Evolutionary conservation across 1,140 invertebrate genomes (phyloP).

Genomic region (Ladona fulva): DNA sequence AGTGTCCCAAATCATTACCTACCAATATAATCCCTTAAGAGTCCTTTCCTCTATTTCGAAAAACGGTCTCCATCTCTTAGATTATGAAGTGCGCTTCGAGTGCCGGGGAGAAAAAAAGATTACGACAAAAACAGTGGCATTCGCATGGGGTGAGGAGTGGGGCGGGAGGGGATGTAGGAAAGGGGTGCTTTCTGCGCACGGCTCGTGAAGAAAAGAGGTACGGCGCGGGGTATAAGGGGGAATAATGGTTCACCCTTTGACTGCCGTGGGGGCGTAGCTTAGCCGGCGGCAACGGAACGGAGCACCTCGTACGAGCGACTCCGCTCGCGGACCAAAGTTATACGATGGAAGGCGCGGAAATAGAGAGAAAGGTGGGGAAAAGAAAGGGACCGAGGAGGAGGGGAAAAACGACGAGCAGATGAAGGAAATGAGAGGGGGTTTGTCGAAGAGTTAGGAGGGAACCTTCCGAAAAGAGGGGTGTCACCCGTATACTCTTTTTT

Average conservation of each 20-base stretch:
- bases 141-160: background rate
- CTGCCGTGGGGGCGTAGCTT: background rate
- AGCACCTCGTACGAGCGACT: background rate
- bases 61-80: too few relatives aligned
- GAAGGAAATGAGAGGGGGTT: background rate
- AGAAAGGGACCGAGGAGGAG: background rate
- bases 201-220: too few relatives aligned
- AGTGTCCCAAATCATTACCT: too few relatives aligned
- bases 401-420: background rate
- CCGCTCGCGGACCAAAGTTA: background rate
- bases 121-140: background rate
- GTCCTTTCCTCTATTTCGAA: too few relatives aligned
- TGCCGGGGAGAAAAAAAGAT: background rate
- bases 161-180: background rate
- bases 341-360: background rate
- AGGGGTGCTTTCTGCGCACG: too few relatives aligned
- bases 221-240: background rate
- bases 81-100: too few relatives aligned
- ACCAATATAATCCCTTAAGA: too few relatives aligned
- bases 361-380: background rate
- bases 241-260: background rate
- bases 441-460: background rate
- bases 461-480: background rate
- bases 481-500: too few relatives aligned
- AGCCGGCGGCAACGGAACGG: background rate